phyloP scores from a whole-genome alignment of 2,113 vertebrate genomes.

The rabbit (Oryctolagus cuniculus) region mOryCun1.1 NC_091448.1:13222001-13222500 shows the following conservation, averaged over 20 bases:
- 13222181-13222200: conserved; percentile 4
- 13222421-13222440: too few relatives aligned
- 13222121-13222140: not conserved
- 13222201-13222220: not conserved
- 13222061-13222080: conserved; percentile 31
- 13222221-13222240: not conserved
- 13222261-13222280: not conserved
- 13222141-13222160: not conserved
- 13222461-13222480: too few relatives aligned
- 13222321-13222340: too few relatives aligned
- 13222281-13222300: not conserved
- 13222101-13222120: not conserved
- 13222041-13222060: conserved; percentile 33
- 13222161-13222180: not conserved
- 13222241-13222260: not conserved
- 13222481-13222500: too few relatives aligned
- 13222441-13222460: too few relatives aligned
- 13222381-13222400: too few relatives aligned
- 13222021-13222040: not conserved
- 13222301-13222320: too few relatives aligned
- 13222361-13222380: too few relatives aligned
- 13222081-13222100: not conserved
- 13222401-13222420: too few relatives aligned
- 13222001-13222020: not conserved
- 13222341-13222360: too few relatives aligned